Conservation (phyloP, 2,888 invertebrate genomes). For the Clusia tigrina region DNA sequence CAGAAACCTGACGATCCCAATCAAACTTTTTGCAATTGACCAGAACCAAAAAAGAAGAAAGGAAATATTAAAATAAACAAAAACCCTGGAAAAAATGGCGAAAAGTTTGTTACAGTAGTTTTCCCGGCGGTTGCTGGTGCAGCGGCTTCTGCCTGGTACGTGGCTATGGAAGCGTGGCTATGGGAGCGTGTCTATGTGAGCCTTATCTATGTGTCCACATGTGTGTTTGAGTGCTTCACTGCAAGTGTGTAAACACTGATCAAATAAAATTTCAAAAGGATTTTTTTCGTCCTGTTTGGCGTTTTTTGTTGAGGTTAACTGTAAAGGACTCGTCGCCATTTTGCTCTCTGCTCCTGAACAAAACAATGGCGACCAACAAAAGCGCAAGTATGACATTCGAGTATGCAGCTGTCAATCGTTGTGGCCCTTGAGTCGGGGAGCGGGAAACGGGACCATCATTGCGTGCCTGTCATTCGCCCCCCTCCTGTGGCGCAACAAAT, state of each 20-base stretch:
- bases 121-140: too few relatives aligned
- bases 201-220: not conserved
- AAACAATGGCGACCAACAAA: constrained; percentile 8
- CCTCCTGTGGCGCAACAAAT: too few relatives aligned
- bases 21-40: not conserved
- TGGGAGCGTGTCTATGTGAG: not conserved
- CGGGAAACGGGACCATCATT: too few relatives aligned
- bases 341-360: not conserved
- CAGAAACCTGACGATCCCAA: not conserved
- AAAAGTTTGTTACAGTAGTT: not conserved
- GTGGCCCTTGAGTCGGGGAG: too few relatives aligned
- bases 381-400: not conserved
- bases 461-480: too few relatives aligned
- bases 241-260: not conserved
- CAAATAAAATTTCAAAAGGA: not conserved
- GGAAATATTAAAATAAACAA: not conserved
- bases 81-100: not conserved
- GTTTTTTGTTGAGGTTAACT: not conserved
- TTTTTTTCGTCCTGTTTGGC: not conserved
- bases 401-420: not conserved
- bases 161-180: too few relatives aligned
- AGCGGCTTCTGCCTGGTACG: too few relatives aligned
- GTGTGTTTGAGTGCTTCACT: too few relatives aligned
- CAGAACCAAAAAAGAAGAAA: too few relatives aligned
- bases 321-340: constrained; percentile 1